Base-by-base conservation (phyloP, 2,888 invertebrate species). In the Phalera bucephala region DNA sequence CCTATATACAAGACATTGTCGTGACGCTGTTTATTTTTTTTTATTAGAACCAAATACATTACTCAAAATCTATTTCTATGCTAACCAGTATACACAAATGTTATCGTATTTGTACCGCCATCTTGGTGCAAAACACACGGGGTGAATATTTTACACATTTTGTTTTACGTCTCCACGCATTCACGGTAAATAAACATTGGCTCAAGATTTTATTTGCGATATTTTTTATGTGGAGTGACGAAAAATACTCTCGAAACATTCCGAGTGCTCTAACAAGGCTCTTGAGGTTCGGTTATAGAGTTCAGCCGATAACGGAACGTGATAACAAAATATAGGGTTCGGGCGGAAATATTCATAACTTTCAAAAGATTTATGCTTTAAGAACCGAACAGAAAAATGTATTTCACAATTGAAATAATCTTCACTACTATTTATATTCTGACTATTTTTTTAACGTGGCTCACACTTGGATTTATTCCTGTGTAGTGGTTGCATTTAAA, bases 101-200 rank as follows among this genome's bases (percentile, higher is more conserved):
- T 64, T 71, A 72, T 71, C 72, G 60, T 54, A 62, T 68, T 65
- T 66, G 64, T 68, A 66, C 62, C 61, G 60, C 54, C 57, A 63
- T 64, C 64, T 55, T 47, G 41, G 56, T 63, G 52, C 53, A 67
- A 69, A 70, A 70, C 62, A 64, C 59, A 58, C 55, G 51, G 72
- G 72, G 74, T 70, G 72, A 74, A 74, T 75, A 58, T 58, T 58
- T 58, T 51, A 59, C 59, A 53, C 58, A 59, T 64, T 63, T 61
- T 62, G 52, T 66, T 68, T 64, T 62, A 70, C 58, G 59, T 51
- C 52, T 51, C 48, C 40, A 50, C 47, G 52, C 52, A 58, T 52
- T 45, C 46, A 46, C 40, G 38, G 50, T 48, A 50, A 51, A 56
- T 51, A 57, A 55, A 51, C 41, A 55, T 55, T 48, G 50, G 50